Base-by-base conservation (phyloP, 2,888 invertebrate species). In the Brassicogethes aeneus region DNA sequence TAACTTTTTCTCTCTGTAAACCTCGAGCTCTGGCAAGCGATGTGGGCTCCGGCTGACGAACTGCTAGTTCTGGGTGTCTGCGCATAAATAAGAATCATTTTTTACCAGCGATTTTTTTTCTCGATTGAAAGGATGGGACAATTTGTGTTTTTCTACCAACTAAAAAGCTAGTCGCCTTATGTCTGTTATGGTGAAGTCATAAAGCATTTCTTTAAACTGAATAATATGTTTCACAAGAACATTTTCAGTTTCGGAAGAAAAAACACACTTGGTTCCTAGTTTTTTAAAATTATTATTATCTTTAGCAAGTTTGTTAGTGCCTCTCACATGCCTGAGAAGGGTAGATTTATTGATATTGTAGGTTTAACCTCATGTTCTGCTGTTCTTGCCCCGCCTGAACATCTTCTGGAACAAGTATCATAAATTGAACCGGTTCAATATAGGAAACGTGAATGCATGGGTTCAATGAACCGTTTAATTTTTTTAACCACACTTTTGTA, bases 21-120 rank as follows among this genome's bases (percentile, higher is more conserved):
- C 49, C 44, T 36, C 33, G 38, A 14, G 45, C 44, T 39, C 37
- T 37, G 13, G 45, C n/a, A n/a, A n/a, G n/a, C n/a, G n/a, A n/a
- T n/a, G n/a, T n/a, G n/a, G n/a, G n/a, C n/a, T n/a, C n/a, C 44
- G 15, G 42, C 41, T 29, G 46, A 46, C 41, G 46, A 10, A 45
- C 40, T 16, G 42, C 44, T 29, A 47, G 38, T 15, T 47, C 38
- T 15, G 47, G 44, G 39, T 51, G 42, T 35, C 44, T 34, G 15
- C 37, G 16, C 48, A 47, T 43, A 34, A 50, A 50, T 17, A 39
- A 47, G 37, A 44, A 51, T 47, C 44, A 51, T 34, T 48, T 49
- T 41, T 48, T 45, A 15, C 50, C 44, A 10, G 44, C 42, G 15
- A 41, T 45, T 46, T 45, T 39, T 43, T 48, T 16, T 44, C 40